Evolutionary conservation across 2,797 vertebrate species (phyloP), one percentile per base, ranked within the genome.

Genomic region (Myotis pilosus): DNA sequence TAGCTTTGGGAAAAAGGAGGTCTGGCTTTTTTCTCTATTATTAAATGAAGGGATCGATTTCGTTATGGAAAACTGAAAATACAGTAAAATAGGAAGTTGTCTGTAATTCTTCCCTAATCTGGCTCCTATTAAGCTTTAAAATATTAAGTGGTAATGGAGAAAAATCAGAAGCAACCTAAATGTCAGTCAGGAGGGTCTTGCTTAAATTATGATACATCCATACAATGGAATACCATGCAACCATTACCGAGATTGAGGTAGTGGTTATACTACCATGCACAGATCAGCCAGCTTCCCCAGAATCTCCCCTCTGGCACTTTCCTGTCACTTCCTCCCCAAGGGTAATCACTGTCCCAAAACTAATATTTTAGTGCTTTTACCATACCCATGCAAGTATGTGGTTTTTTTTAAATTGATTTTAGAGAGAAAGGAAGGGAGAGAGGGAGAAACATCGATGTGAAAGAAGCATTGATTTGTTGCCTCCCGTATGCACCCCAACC

Each of bases 1-100:
- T 79, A 47, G 49, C 51, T 92, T 75, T 69, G 44, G 80, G 53
- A 92, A 44, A 91, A 88, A 68, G n/a, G 44, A 75, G 3, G 6
- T 83, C 38, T 86, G 69, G 12, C 2, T 38, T 89, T 90, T 69
- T 84, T 33, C 55, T 79, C 80, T 75, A 0, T 88, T 88, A 36
- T 28, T 80, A 75, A 94, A 87, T 80, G 74, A 94, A 87, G 22
- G 62, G 57, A 30, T 51, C 57, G 62, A 20, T 80, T 91, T 60
- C 75, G 25, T 86, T 71, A 86, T 2, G 8, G n/a, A 60, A 93
- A 83, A 60, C 74, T 55, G 64, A 79, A 93, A 81, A 92, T 55
- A 41, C 23, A 62, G 41, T 68, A 79, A 75, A 90, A 57, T 51
- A 89, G 69, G 47, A 20, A 74, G 3, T 89, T n/a, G 44, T 16